These are phyloP conservation scores for Endotricha flammealis DNA, from an alignment of 2,888 invertebrate genomes.

Conservation along the genomic window DNA sequence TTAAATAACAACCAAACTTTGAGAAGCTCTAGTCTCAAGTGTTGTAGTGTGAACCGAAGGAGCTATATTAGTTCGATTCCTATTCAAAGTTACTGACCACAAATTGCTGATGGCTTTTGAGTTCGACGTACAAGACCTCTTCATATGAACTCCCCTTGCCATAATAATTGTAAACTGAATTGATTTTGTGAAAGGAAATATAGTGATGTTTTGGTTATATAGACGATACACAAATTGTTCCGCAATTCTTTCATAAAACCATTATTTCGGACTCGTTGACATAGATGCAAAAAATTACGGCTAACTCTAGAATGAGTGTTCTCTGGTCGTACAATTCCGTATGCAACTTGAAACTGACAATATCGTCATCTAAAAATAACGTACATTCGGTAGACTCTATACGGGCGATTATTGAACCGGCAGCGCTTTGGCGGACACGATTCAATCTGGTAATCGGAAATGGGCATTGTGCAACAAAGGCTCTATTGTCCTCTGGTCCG, in stretches of 20 bases:
- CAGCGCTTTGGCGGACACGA: constrained; percentile 62
- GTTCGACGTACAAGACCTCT: constrained; percentile 13
- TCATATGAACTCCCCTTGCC: constrained; percentile 14
- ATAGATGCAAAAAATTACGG: too few species aligned
- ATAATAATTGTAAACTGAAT: too few species aligned
- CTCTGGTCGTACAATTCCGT: constrained; percentile 5
- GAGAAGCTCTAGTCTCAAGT: constrained; percentile 38
- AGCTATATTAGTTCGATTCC: constrained; percentile 52
- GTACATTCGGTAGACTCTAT: constrained; percentile 27
- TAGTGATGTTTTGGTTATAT: too few species aligned
- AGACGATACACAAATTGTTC: too few species aligned
- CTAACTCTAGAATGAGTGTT: too few species aligned
- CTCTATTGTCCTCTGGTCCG: constrained; percentile 51
- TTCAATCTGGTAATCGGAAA: constrained; percentile 78
- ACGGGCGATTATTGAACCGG: constrained; percentile 49
- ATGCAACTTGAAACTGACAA: constrained; percentile 17
- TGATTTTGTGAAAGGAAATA: too few species aligned
- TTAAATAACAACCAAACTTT: constrained; percentile 71
- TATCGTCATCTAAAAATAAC: constrained; percentile 27
- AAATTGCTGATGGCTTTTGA: constrained; percentile 44
- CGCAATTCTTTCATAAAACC: too few species aligned
- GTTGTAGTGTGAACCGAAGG: constrained; percentile 31
- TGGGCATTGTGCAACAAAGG: constrained; percentile 74
- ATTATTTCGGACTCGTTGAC: too few species aligned
- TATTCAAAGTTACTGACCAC: constrained; percentile 55